Percentiles rank a stretch among this genome's conserved stretches.
Evolutionary conservation across 1,140 invertebrate species (phyloP).

Genomic region (Pseudomyrmex sp.): DNA sequence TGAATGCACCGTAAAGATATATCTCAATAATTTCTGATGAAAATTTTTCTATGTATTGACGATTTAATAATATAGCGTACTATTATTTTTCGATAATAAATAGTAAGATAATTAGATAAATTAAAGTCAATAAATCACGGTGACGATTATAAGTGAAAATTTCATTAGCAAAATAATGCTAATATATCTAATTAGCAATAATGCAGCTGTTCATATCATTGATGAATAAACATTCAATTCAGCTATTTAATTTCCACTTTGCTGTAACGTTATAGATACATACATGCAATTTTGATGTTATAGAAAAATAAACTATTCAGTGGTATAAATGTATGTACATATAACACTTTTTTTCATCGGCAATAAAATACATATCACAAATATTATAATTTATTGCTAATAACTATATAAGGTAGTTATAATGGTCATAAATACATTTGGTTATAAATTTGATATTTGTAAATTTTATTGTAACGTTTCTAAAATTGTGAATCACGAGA

Average conservation of each 20-base stretch:
- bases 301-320: background rate
- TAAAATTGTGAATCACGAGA: slow-evolving; percentile 18
- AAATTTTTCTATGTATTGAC: background rate
- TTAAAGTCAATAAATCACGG: background rate
- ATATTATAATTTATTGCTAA: slow-evolving; percentile 14
- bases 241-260: background rate
- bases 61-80: background rate
- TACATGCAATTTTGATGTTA: background rate
- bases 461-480: background rate
- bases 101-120: background rate
- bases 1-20: background rate
- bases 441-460: slow-evolving; percentile 22
- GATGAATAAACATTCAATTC: background rate
- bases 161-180: background rate
- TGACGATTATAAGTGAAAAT: background rate
- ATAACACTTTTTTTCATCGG: slow-evolving; percentile 5
- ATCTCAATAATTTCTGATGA: background rate
- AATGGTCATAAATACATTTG: slow-evolving; percentile 14
- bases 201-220: too few species aligned
- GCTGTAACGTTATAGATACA: background rate
- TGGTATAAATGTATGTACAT: background rate
- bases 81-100: slow-evolving; percentile 17
- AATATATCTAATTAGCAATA: too few species aligned
- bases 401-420: slow-evolving; percentile 8
- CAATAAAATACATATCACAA: slow-evolving; percentile 33